Evolutionary conservation across 2,797 vertebrate genomes (phyloP).

Genomic region (Euthynnus affinis): DNA sequence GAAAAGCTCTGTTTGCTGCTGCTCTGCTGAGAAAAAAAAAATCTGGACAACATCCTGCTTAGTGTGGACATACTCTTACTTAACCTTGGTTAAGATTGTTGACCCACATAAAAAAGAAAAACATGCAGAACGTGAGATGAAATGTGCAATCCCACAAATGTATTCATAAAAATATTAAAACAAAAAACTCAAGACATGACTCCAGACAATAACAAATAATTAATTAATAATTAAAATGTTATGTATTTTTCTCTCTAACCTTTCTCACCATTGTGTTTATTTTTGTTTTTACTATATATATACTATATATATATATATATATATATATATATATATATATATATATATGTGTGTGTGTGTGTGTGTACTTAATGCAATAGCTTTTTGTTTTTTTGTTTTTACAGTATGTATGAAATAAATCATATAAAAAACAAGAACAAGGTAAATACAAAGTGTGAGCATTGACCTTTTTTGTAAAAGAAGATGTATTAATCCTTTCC

Average conservation of each 20-base stretch:
- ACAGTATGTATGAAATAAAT: not conserved
- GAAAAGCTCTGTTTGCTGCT: not conserved
- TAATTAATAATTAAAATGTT: not conserved
- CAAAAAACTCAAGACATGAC: not conserved
- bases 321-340: too few relatives aligned
- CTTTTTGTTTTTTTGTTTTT: not conserved
- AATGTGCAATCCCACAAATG: too few relatives aligned
- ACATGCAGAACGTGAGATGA: not conserved
- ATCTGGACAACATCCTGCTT: not conserved
- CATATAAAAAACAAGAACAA: not conserved
- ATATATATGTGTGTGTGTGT: too few relatives aligned
- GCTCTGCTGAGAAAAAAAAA: not conserved
- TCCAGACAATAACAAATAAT: not conserved
- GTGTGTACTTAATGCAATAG: too few relatives aligned
- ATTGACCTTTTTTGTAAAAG: constrained; percentile 4
- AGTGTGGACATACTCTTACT: not conserved
- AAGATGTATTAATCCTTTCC: not conserved
- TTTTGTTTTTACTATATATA: not conserved
- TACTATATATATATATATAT: too few relatives aligned
- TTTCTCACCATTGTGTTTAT: not conserved
- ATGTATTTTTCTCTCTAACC: not conserved
- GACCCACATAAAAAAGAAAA: not conserved
- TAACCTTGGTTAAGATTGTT: not conserved
- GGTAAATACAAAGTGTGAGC: not conserved
- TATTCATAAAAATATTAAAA: not conserved